A percentile compares a stretch with the other conserved stretches of the same genome.
Evolutionary conservation across 2,888 invertebrate genomes (phyloP).

Genomic region (Archips crataeganus): DNA sequence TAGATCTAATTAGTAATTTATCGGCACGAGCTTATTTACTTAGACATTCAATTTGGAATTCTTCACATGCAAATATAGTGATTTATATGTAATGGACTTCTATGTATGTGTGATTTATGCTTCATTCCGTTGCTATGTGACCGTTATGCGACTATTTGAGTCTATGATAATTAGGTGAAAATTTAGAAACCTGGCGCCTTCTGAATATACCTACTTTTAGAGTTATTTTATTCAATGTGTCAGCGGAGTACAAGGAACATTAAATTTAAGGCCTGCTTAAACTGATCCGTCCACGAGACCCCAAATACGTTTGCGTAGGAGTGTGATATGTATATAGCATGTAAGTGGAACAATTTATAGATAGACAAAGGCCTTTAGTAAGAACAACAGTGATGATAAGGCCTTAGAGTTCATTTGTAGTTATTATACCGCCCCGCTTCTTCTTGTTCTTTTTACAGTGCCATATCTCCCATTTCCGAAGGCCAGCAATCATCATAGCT

Average conservation of each 20-base stretch:
- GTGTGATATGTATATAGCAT: neutral
- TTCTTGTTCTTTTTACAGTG: too few relatives aligned
- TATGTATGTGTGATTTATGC: constrained; percentile 29
- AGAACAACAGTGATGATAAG: neutral
- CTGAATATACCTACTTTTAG: neutral
- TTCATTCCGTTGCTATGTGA: constrained; percentile 22
- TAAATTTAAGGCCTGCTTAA: neutral
- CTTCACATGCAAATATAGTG: constrained; percentile 31
- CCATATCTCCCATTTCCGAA: too few relatives aligned
- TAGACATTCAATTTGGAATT: constrained; percentile 23
- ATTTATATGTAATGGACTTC: constrained; percentile 33
- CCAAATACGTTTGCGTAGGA: neutral
- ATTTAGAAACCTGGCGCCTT: constrained; percentile 4
- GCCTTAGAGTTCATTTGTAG: neutral
- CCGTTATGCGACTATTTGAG: constrained; percentile 33
- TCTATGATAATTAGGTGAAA: constrained; percentile 28
- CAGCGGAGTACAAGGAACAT: neutral
- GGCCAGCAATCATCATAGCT: too few relatives aligned
- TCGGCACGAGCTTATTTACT: constrained; percentile 33
- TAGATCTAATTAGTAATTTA: constrained; percentile 41
- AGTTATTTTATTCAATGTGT: constrained; percentile 25
- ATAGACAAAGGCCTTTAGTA: neutral
- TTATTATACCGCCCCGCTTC: neutral
- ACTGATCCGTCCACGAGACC: neutral
- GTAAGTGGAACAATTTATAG: neutral